These are phyloP conservation scores for Phenganax stokvisi DNA, from an alignment of 92 coral and sea anemone genomes.

Conservation along the genomic window DNA sequence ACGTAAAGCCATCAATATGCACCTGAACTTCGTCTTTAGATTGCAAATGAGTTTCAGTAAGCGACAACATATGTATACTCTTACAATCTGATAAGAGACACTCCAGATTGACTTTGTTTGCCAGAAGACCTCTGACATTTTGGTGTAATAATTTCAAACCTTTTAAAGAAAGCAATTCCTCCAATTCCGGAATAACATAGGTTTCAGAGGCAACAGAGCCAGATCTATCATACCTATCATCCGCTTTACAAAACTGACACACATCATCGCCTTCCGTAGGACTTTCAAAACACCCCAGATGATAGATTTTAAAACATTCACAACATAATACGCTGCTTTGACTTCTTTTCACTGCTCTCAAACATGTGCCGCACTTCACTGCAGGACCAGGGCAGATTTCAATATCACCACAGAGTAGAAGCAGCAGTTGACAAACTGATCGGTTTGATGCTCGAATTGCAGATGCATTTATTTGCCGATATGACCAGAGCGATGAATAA, in stretches of 20 bases:
- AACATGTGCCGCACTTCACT: no score
- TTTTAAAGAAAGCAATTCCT: not conserved
- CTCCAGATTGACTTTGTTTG: not conserved
- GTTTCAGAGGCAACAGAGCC: not conserved
- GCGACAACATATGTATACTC: not conserved
- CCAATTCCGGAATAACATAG: not conserved
- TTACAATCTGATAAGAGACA: not conserved
- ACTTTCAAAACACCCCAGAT: no score
- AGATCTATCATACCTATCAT: not conserved
- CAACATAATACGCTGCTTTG: no score
- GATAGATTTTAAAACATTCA: no score
- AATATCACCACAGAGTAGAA: not conserved
- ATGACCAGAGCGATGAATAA: not conserved
- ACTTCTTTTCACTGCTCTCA: no score
- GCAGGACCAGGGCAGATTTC: no score
- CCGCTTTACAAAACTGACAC: no score
- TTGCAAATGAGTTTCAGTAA: not conserved
- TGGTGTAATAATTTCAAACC: not conserved
- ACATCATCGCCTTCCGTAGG: no score
- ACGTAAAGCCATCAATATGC: not conserved
- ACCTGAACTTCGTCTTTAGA: not conserved
- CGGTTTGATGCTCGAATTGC: not conserved
- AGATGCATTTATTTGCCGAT: not conserved
- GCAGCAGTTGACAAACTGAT: not conserved
- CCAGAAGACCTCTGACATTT: not conserved